Evolutionary conservation across 2,797 vertebrate genomes (phyloP).

Genomic region (Syndactyla subalaris): DNA sequence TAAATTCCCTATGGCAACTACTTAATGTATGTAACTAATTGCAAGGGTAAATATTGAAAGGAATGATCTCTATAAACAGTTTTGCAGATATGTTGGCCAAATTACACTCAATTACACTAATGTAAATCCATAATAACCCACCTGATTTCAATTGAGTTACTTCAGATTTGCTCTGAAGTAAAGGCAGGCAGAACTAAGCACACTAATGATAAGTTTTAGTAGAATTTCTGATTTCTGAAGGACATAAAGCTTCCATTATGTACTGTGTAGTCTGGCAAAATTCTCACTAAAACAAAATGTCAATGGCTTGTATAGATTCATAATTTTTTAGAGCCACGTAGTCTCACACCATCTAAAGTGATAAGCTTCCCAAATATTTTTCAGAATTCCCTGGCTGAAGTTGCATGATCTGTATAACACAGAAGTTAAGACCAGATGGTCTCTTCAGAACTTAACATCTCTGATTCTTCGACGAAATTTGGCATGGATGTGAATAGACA

Average conservation of each 20-base stretch:
- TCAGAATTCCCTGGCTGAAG: neutral
- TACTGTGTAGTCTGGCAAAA: neutral
- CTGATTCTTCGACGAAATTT: neutral
- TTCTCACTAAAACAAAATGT: neutral
- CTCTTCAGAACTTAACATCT: neutral
- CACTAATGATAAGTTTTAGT: neutral
- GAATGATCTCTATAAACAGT: conserved; percentile 52
- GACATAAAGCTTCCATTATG: neutral
- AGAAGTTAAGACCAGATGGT: neutral
- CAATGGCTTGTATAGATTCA: neutral
- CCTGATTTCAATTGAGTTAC: neutral
- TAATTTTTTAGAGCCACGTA: neutral
- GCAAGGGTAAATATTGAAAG: conserved; percentile 62
- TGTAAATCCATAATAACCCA: conserved; percentile 43
- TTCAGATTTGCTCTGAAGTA: conserved; percentile 30
- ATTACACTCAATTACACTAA: conserved; percentile 44
- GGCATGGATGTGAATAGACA: neutral
- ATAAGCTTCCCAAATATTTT: neutral
- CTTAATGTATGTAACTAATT: conserved; percentile 58
- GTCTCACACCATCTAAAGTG: neutral
- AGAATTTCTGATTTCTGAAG: neutral
- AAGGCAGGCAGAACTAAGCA: neutral
- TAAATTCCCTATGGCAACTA: conserved; percentile 37
- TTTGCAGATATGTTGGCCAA: conserved; percentile 48
- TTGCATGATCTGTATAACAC: neutral